phyloP scores from a whole-genome alignment of 2,888 invertebrate genomes.

The Heliconius ethilla region DNA sequence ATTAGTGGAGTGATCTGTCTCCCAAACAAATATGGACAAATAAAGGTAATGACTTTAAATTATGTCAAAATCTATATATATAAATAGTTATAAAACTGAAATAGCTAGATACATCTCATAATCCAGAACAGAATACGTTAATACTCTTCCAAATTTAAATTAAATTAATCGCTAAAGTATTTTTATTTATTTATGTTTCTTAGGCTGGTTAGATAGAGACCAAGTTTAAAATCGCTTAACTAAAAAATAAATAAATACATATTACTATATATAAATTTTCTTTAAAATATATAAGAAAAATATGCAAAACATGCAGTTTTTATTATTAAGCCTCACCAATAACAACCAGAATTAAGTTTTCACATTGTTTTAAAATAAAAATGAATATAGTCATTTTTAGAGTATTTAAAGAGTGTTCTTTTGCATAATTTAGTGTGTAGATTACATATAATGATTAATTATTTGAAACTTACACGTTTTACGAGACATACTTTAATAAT shows the following conservation, averaged over 20 bases:
- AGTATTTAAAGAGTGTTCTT: neutral
- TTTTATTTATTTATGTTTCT: neutral
- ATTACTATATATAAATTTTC: too few species aligned
- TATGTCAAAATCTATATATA: neutral
- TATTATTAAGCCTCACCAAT: too few species aligned
- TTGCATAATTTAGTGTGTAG: neutral
- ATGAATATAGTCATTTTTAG: neutral
- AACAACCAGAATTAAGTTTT: neutral
- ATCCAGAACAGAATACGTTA: neutral
- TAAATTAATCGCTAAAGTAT: neutral
- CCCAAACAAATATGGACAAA: neutral
- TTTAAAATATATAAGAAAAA: too few species aligned
- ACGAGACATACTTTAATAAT: constrained; percentile 28
- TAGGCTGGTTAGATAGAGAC: neutral
- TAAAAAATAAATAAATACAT: too few species aligned
- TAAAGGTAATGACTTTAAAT: neutral
- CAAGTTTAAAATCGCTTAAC: neutral
- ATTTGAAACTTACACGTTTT: constrained; percentile 21
- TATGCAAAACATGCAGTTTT: too few species aligned
- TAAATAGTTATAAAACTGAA: neutral
- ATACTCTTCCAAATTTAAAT: neutral
- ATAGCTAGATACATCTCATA: neutral
- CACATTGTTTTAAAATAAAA: neutral
- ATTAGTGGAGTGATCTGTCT: neutral
- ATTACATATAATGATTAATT: neutral